phyloP scores from a whole-genome alignment of 2,113 vertebrate species.

The Notothenia rossii region DNA sequence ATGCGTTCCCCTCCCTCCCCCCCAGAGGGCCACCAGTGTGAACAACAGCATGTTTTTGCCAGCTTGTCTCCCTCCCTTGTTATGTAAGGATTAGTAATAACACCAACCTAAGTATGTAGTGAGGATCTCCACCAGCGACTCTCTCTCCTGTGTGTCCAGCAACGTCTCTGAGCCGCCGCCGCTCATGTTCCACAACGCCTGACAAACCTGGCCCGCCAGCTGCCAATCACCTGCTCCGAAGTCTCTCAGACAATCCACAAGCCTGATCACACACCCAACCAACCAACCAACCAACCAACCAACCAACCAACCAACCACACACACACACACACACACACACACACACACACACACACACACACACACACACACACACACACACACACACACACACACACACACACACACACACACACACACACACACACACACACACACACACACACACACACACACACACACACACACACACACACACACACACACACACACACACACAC shows the following conservation, averaged over 20 bases:
- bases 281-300: too few species aligned
- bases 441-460: constrained; percentile 29
- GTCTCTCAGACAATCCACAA: constrained; percentile 92
- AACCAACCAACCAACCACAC: not conserved
- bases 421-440: constrained; percentile 51
- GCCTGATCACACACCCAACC: constrained; percentile 78
- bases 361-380: constrained; percentile 30
- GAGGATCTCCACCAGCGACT: constrained; percentile 83
- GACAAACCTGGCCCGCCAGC: constrained; percentile 91
- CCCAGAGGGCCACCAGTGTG: constrained; percentile 17
- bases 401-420: constrained; percentile 34
- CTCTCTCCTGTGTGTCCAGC: constrained; percentile 78
- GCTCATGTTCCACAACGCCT: constrained; percentile 94
- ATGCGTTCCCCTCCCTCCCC: constrained; percentile 7
- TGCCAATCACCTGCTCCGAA: constrained; percentile 94
- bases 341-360: constrained; percentile 40
- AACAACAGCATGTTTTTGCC: constrained; percentile 23
- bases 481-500: constrained; percentile 39
- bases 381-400: constrained; percentile 42
- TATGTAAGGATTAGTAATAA: constrained; percentile 37
- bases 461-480: constrained; percentile 40
- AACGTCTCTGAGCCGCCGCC: constrained; percentile 47
- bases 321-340: constrained; percentile 42
- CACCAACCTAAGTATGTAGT: constrained; percentile 86
- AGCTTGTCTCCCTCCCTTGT: constrained; percentile 29